Evolutionary conservation across 2,888 invertebrate genomes (phyloP).

Genomic region (Strigamia crassipes): DNA sequence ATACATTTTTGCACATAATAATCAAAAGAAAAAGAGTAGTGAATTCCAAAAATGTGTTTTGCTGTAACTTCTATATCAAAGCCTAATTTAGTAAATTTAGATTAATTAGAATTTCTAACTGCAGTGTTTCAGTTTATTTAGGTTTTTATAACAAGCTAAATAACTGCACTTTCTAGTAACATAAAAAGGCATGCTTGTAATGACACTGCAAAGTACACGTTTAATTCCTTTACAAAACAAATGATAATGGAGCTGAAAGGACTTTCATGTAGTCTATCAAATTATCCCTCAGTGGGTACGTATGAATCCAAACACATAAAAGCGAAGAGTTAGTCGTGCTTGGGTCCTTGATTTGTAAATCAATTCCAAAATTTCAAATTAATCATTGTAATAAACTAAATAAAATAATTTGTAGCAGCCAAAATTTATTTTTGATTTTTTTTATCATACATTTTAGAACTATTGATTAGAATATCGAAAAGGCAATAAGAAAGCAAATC

Average conservation of each 20-base stretch:
- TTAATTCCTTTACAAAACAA: conserved; percentile 11
- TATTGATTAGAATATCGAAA: not conserved
- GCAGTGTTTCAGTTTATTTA: not conserved
- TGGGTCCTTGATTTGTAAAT: not conserved
- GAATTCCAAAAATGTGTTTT: no score
- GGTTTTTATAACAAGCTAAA: not conserved
- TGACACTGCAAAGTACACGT: not conserved
- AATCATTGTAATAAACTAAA: not conserved
- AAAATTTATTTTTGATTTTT: not conserved
- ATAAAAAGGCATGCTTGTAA: not conserved
- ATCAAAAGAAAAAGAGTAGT: no score
- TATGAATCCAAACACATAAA: not conserved
- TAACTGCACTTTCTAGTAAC: no score
- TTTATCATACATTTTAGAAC: not conserved
- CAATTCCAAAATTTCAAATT: not conserved
- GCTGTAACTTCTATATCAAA: no score
- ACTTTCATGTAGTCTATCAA: conserved; percentile 6
- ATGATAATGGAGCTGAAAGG: conserved; percentile 6
- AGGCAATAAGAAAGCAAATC: conserved; percentile 7
- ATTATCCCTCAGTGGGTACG: not conserved
- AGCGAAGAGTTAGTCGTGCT: not conserved
- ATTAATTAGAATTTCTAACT: no score
- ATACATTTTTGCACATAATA: no score
- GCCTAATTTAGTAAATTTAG: no score
- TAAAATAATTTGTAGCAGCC: not conserved